A percentile compares a stretch with the other conserved stretches of the same genome.
These are phyloP conservation scores for Camptogramma bilineatum DNA, from an alignment of 2,888 invertebrate genomes.

Conservation along the genomic window DNA sequence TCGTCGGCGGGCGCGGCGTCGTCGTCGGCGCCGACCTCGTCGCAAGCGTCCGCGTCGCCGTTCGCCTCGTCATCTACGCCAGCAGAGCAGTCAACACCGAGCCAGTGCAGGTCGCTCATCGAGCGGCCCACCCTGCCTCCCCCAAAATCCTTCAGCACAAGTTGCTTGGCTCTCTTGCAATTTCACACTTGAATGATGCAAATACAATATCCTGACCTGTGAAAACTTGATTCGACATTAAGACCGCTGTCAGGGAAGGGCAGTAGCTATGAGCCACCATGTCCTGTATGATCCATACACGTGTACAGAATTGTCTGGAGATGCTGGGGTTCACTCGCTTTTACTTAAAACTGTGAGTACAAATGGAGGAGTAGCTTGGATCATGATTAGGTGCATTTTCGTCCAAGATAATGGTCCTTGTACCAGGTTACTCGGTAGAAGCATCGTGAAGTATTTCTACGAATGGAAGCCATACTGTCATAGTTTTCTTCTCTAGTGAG, in stretches of 20 bases:
- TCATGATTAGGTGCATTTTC: slow-evolving; percentile 39
- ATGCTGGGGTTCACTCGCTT: slow-evolving; percentile 45
- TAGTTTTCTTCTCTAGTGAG: slow-evolving; percentile 38
- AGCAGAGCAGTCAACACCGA: slow-evolving; percentile 65
- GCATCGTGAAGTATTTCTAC: slow-evolving; percentile 17
- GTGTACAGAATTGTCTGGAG: slow-evolving; percentile 45
- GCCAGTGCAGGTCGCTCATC: slow-evolving; percentile 76
- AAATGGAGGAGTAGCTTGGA: slow-evolving; percentile 28
- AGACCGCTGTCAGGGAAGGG: slow-evolving; percentile 73
- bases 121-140: slow-evolving; percentile 76
- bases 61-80: slow-evolving; percentile 78
- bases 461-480: slow-evolving; percentile 36
- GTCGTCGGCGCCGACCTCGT: slow-evolving; percentile 58
- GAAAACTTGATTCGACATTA: slow-evolving; percentile 85
- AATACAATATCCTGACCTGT: slow-evolving; percentile 72
- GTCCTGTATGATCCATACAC: slow-evolving; percentile 61
- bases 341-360: slow-evolving; percentile 37
- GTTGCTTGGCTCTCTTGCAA: slow-evolving; percentile 49
- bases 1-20: slow-evolving; percentile 59
- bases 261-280: slow-evolving; percentile 59
- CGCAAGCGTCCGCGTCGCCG: slow-evolving; percentile 62
- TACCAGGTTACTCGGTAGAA: slow-evolving; percentile 42
- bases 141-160: slow-evolving; percentile 46
- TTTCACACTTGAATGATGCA: slow-evolving; percentile 61
- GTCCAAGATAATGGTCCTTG: slow-evolving; percentile 34